Percentiles rank a stretch among this genome's conserved stretches.
Conservation (phyloP, 30 jellyfish, hydroid and myxozoan genomes). For the Phacellophora camtschatica region DNA sequence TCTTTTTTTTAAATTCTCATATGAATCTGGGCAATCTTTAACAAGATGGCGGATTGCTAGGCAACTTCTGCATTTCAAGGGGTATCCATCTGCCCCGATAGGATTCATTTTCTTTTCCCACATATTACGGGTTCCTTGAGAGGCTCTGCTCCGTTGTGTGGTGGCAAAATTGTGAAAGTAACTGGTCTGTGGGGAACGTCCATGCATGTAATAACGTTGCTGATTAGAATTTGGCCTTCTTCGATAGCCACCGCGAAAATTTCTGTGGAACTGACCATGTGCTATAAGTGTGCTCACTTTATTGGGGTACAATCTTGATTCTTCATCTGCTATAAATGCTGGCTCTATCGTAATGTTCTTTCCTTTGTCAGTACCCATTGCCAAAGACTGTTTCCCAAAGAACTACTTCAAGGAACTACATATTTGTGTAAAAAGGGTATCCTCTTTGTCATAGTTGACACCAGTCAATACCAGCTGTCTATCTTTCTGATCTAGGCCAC, state of each 20-base stretch:
- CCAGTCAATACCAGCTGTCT: slow-evolving; percentile 24
- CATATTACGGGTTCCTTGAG: background rate
- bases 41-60: slow-evolving; percentile 26
- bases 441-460: slow-evolving; percentile 1
- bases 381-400: slow-evolving; percentile 12
- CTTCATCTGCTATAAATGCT: background rate
- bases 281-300: background rate
- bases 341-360: background rate
- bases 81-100: slow-evolving; percentile 6
- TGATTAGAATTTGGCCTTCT: background rate
- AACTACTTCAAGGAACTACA: slow-evolving; percentile 10
- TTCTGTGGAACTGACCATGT: background rate
- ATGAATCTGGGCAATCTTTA: slow-evolving; percentile 24
- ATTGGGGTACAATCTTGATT: background rate
- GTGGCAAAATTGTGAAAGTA: background rate
- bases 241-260: background rate
- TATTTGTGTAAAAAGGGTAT: slow-evolving; percentile 2
- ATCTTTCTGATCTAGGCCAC: slow-evolving; percentile 13
- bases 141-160: background rate
- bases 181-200: background rate
- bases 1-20: slow-evolving; percentile 2
- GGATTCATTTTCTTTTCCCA: slow-evolving; percentile 10
- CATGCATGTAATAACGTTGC: background rate
- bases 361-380: background rate
- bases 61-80: slow-evolving; percentile 23